Percentiles rank a stretch among this genome's conserved stretches.
phyloP scores from a whole-genome alignment of 2,797 vertebrate species.

The Pogoniulus pusillus region DNA sequence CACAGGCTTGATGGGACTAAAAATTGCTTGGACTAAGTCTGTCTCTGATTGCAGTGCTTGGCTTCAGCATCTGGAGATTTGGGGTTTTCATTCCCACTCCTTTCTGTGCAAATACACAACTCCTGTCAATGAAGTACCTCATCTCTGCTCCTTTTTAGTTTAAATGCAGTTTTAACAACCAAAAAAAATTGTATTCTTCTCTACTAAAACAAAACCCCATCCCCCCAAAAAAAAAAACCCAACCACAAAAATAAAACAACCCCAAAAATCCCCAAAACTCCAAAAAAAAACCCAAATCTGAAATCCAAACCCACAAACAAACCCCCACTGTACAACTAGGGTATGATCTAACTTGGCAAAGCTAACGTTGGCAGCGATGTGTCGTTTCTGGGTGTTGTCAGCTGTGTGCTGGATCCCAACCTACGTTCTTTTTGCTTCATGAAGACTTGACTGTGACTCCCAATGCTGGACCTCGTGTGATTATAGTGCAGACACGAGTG shows the following conservation, averaged over 20 bases:
- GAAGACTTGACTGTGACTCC: slow-evolving; percentile 12
- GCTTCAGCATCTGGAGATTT: not conserved
- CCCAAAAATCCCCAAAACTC: too few relatives aligned
- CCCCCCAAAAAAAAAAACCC: not conserved
- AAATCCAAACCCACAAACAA: not conserved
- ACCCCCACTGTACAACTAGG: not conserved
- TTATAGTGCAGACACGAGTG: not conserved
- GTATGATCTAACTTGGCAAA: slow-evolving; percentile 34
- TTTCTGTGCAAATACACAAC: not conserved
- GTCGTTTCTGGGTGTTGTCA: slow-evolving; percentile 51
- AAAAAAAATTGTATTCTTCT: not conserved
- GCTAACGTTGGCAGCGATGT: not conserved
- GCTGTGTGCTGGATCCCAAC: not conserved
- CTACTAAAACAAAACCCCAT: too few relatives aligned
- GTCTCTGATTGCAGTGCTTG: not conserved
- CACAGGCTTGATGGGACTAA: slow-evolving; percentile 15
- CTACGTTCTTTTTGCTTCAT: slow-evolving; percentile 33
- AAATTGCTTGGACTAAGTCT: not conserved
- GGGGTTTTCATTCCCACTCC: not conserved
- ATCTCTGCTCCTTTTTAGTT: not conserved
- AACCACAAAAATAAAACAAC: not conserved
- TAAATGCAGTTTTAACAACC: not conserved
- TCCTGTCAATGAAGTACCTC: not conserved
- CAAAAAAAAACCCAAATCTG: not conserved
- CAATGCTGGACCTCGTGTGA: not conserved